Base-by-base conservation (phyloP, 2,113 vertebrate species). In the Bos taurus region DNA sequence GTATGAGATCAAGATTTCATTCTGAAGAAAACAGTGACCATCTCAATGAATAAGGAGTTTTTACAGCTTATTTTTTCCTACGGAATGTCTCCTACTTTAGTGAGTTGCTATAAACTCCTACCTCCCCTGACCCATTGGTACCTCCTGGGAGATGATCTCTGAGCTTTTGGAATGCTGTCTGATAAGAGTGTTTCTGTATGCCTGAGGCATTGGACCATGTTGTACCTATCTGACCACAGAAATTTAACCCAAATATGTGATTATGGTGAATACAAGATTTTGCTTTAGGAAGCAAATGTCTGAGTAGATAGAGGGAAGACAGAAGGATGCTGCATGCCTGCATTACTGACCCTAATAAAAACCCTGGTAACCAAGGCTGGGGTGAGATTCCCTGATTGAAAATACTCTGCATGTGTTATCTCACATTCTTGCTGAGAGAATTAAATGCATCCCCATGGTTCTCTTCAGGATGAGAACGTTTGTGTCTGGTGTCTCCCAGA, bases 381-480 rank as follows among this genome's bases (percentile, higher is more conserved):
- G 13, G 2, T 43, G 54, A 77, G 16, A 17, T 25, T 86, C 10
- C 25, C 7, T 36, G 10, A 6, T 1, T 59, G 52, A 33, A 8
- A 83, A 7, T 46, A 17, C 2, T 36, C 85, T 25, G 2, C 21
- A 43, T 5, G 3, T 50, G 25, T 33, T 33, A 3, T n/a, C 57
- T 77, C 6, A 16, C 10, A 21, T 36, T 7, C 2, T 16, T 64
- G 14, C 12, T 92, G 4, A 26, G 28, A 85, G 15, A 71, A 50
- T 10, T 80, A 17, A 17, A 1, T 0, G 1, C 14, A 74, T 50
- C 5, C 8, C 15, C 23, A 1, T 3, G 4, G 30, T 10, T 67
- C 14, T 81, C 19, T 74, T 8, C 46, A 50, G 6, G 52, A 60
- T 13, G 21, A 28, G 5, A 60, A 50, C 4, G 13, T 62, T 16